phyloP scores from a whole-genome alignment of 2,888 invertebrate species.

The Melanophora roralis region DNA sequence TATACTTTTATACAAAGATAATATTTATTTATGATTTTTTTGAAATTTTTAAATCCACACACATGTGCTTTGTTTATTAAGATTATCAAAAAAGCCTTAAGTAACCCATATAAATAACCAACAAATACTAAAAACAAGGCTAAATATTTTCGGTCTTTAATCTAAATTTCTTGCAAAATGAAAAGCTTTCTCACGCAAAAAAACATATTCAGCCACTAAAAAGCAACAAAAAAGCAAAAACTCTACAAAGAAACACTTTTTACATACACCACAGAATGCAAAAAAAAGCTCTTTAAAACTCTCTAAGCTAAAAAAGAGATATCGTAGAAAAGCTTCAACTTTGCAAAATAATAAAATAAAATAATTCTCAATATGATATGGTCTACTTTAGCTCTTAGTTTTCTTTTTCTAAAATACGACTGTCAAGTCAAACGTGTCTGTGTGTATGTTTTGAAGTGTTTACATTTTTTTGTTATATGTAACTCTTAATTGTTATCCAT shows the following conservation, averaged over 20 bases:
- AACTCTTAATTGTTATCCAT: not conserved
- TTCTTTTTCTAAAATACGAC: not conserved
- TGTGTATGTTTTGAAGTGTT: not conserved
- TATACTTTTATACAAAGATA: too few relatives aligned
- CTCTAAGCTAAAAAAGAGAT: not conserved
- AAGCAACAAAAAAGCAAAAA: not conserved
- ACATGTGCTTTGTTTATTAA: too few relatives aligned
- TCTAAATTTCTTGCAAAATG: not conserved
- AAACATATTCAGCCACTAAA: slow-evolving; percentile 36
- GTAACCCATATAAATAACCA: slow-evolving; percentile 28
- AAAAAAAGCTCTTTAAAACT: not conserved
- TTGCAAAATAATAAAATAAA: not conserved
- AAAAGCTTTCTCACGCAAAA: slow-evolving; percentile 23
- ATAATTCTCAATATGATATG: not conserved
- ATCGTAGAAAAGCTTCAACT: not conserved
- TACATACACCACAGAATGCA: not conserved
- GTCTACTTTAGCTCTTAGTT: not conserved
- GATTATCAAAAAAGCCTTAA: not conserved
- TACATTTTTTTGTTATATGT: not conserved
- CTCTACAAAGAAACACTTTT: slow-evolving; percentile 39
- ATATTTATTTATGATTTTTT: too few relatives aligned
- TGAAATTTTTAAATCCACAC: not conserved
- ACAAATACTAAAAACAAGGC: slow-evolving; percentile 12
- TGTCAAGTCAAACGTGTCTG: slow-evolving; percentile 27
- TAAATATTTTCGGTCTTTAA: not conserved